Evolutionary conservation across 2,888 invertebrate species (phyloP), one percentile per base, ranked within the genome.

Genomic region (Eupithecia abbreviata): DNA sequence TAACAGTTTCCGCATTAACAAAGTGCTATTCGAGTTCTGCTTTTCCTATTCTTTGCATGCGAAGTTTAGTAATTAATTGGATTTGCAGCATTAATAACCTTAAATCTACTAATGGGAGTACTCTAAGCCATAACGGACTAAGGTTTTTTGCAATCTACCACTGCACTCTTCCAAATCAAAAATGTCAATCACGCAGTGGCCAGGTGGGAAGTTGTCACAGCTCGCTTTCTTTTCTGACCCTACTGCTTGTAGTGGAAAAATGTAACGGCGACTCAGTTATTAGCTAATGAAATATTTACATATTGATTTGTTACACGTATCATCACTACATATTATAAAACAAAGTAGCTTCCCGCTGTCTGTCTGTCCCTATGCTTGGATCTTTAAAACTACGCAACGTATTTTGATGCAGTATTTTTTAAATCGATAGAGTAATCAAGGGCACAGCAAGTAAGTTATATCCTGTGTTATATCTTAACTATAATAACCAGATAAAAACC

Each of bases 1-100:
- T 75, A 58, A 68, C 55, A 71, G 77, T 75, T 75, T 75, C 74
- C 79, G 79, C 77, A 66, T 72, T 49, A 73, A 77, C 75, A 79
- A 79, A 45, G 74, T 62, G 43, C 58, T 30, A 72, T 70, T 73
- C 45, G 65, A 74, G 65, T 13, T 45, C n/a, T n/a, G 42, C 62
- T 70, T 70, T 74, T 70, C 70, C 70, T 74, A 74, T 74, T 74
- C 49, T 47, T 74, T 65, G 43, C 55, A 68, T 55, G 55, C 42
- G 62, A 69, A 69, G 67, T 45, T 68, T 49, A 69, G 18, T 7
- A 69, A 47, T 69, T 69, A 67, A 58, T 62, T 62, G n/a, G 45
- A 43, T 45, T 68, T 68, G 18, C 43, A 30, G 30, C 58, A 30
- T 62, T 62, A 10, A 30, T 58, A n/a, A 47, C 12, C 47, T 12